Base-by-base conservation (phyloP, 2,113 vertebrate species). In the Ptilorrhoa leucosticta region DNA sequence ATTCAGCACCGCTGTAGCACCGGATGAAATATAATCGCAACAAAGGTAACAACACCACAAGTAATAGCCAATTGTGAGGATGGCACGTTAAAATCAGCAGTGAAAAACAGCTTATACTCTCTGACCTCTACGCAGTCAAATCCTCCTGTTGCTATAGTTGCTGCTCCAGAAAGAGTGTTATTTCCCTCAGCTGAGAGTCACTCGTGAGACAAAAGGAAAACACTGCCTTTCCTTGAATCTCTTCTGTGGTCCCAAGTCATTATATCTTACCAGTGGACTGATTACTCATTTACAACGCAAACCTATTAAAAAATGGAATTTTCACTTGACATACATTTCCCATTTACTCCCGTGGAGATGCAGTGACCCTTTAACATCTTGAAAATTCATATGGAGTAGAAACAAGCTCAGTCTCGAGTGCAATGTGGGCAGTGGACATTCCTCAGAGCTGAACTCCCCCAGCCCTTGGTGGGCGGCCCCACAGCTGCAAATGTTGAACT, bases 131-230 rank as follows among this genome's bases (percentile, higher is more conserved):
- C 42, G 71, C 63, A 83, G 75, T 26, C 63, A 85, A 90, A 96
- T 73, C 50, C 63, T 85, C 44, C 85, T 83, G 87, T 88, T 95
- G 93, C 93, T 94, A 90, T 93, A 96, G 94, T 2, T 93, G 95
- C 89, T 87, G 7, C 19, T 93, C 61, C 37, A 66, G 51, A 31
- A 83, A 26, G 54, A 63, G 54, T 17, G 15, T 26, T 58, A 54
- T 65, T 94, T 83, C 87, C 64, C 69, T 66, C 42, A 56, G 72
- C 77, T 78, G 57, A 75, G 89, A 93, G 53, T 89, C 48, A 56
- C 35, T 91, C 83, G 19, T 66, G 58, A 93, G 45, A 73, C 45
- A 87, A 86, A 90, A 84, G 45, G 44, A 94, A 91, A 93, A 70
- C 19, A 30, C 1, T 69, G 64, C 53, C 66, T 83, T 87, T 76